Conservation (phyloP, 2,888 invertebrate genomes). For the Eucera pruinosa region DNA sequence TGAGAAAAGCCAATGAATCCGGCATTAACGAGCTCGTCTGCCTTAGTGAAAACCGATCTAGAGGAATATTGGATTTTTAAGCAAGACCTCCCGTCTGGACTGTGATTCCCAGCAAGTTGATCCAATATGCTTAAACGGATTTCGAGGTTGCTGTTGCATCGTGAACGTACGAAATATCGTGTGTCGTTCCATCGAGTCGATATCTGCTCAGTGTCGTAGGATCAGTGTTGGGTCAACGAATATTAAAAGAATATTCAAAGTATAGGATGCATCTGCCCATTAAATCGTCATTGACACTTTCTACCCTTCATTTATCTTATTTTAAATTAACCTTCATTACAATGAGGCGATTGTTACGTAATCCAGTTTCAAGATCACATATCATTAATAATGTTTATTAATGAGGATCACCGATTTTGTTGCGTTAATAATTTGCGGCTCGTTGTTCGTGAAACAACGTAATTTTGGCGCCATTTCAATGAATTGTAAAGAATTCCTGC, state of each 20-base stretch:
- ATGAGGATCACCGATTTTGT: background rate
- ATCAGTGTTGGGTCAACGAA: background rate
- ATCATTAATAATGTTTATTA: background rate
- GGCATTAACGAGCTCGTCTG: slow-evolving; percentile 22
- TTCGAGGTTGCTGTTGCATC: slow-evolving; percentile 58
- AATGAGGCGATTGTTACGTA: background rate
- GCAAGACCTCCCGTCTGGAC: slow-evolving; percentile 44
- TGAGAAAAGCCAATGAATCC: slow-evolving; percentile 14
- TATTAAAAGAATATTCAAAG: background rate
- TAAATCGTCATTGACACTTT: background rate
- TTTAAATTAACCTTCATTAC: background rate
- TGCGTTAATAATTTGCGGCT: background rate
- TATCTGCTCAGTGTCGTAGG: slow-evolving; percentile 20
- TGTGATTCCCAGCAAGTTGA: slow-evolving; percentile 52
- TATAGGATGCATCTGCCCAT: too few species aligned
- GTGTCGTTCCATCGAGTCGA: background rate
- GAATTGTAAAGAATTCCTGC: background rate
- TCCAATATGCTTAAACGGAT: slow-evolving; percentile 78
- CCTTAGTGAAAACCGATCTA: slow-evolving; percentile 23
- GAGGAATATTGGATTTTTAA: slow-evolving; percentile 68
- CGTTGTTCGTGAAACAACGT: too few species aligned
- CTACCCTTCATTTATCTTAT: background rate
- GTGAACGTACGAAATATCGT: slow-evolving; percentile 41
- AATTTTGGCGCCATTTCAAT: background rate
- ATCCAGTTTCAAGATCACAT: background rate